Evolutionary conservation across 1,140 invertebrate species (phyloP), one percentile per base, ranked within the genome.

Genomic region (Temnothorax curvispinosus): DNA sequence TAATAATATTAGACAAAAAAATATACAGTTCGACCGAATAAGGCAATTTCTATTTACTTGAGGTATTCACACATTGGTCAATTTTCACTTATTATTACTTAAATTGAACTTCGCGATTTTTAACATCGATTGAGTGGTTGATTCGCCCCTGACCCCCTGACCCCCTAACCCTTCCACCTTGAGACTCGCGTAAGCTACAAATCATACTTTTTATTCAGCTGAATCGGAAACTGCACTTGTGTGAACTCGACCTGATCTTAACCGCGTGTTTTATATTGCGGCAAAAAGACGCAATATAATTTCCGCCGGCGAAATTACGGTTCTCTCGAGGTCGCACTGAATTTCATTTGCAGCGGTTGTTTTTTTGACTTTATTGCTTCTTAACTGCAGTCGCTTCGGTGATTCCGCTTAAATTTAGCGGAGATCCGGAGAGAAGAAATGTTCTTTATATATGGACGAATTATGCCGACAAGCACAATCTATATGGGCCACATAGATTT

Each of bases 401-500:
- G 44, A 9, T 44, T 72, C 2, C 11, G 7, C 6, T 56, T 56
- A 50, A 56, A 56, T 54, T 69, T 27, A 21, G 35, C 11, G n/a
- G n/a, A 67, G 35, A 2, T 15, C 0, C n/a, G 60, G 27, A 27
- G 50, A 7, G 35, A 18, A 38, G 50, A 44, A 56, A 56, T 81
- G 9, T 72, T 56, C 41, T 71, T 32, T 18, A 32, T 21, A n/a
- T 9, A 4, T 32, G 38, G 18, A 5, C 50, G 8, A 62, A 11
- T 81, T 81, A 32, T 44, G 21, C 38, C 35, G 35, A 8, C 35
- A 3, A 8, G 32, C 15, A 56, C 15, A 18, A 38, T 78, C 8
- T 72, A 60, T 72, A 60, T 56, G 77, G 54, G 62, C 47, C 35
- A 27, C 35, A 44, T 38, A 44, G n/a, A 75, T 82, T 78, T 82